These are phyloP conservation scores for Nibea coibor DNA, from an alignment of 2,113 vertebrate genomes.

Conservation along the genomic window DNA sequence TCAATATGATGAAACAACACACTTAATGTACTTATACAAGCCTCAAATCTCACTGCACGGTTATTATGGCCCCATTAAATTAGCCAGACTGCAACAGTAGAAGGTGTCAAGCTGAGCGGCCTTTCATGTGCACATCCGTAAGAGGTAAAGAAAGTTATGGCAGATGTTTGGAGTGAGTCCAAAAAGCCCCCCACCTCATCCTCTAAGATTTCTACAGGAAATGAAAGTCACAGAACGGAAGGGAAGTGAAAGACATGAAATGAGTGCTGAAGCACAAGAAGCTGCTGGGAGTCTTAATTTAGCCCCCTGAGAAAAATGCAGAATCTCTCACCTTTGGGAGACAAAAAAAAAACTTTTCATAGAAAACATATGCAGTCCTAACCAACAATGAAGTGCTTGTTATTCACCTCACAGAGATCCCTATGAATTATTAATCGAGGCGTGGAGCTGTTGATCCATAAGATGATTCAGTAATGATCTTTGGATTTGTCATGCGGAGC, in stretches of 20 bases:
- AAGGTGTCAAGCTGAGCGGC: conserved; percentile 9
- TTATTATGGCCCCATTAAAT: conserved; percentile 14
- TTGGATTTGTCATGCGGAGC: conserved; percentile 11
- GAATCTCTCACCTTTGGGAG: conserved; percentile 25
- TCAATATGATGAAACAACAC: background rate
- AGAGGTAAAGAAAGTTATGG: conserved; percentile 28
- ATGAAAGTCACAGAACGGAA: conserved; percentile 33
- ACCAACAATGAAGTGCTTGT: conserved; percentile 12
- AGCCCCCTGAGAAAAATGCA: background rate
- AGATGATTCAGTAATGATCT: conserved; percentile 40
- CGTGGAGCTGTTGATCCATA: conserved; percentile 27
- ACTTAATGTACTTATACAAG: conserved; percentile 10
- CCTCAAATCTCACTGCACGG: background rate
- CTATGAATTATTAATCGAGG: conserved; percentile 47
- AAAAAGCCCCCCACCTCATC: conserved; percentile 16
- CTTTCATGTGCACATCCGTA: conserved; percentile 39
- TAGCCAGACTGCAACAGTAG: conserved; percentile 21
- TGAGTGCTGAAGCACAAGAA: conserved; percentile 21
- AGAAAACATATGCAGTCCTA: background rate
- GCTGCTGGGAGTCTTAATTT: background rate
- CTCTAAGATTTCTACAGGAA: conserved; percentile 44
- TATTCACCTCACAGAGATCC: conserved; percentile 21
- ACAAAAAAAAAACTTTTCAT: conserved; percentile 1
- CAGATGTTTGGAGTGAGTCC: conserved; percentile 45
- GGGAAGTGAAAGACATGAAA: conserved; percentile 46